Percentiles rank a stretch among this genome's conserved stretches.
phyloP scores from a whole-genome alignment of 2,888 invertebrate species.

The Heteromurus nitidus region DNA sequence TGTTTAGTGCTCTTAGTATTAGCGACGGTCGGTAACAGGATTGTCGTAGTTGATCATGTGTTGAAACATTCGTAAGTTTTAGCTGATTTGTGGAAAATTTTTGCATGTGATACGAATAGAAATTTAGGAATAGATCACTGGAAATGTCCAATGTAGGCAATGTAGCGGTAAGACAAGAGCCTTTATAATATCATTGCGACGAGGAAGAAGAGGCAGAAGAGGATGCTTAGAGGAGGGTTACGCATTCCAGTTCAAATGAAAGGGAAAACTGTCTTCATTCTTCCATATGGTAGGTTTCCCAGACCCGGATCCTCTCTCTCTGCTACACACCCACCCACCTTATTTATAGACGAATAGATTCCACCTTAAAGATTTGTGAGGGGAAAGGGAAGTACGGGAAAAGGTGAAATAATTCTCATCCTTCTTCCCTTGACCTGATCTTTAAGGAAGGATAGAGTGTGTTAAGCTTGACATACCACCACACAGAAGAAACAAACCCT shows the following conservation, averaged over 20 bases:
- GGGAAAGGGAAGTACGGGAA: constrained; percentile 23
- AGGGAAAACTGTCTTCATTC: constrained; percentile 12
- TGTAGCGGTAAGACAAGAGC: background rate
- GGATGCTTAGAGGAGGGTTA: background rate
- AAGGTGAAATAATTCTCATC: constrained; percentile 61
- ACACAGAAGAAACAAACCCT: background rate
- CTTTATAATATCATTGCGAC: background rate
- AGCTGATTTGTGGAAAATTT: constrained; percentile 62
- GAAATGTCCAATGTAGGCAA: background rate
- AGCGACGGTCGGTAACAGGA: too few species aligned
- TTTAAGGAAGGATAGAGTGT: constrained; percentile 16
- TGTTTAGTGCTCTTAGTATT: too few species aligned
- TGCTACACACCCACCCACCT: constrained; percentile 21
- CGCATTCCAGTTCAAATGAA: too few species aligned
- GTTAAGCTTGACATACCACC: too few species aligned
- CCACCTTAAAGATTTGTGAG: constrained; percentile 64
- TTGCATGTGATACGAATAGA: constrained; percentile 54
- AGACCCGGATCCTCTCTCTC: constrained; percentile 27
- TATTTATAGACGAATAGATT: constrained; percentile 64
- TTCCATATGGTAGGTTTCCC: constrained; percentile 61
- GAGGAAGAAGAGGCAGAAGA: background rate
- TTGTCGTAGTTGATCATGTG: background rate
- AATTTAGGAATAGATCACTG: constrained; percentile 52
- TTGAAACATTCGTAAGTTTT: constrained; percentile 11
- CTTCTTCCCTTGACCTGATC: constrained; percentile 64